Evolutionary conservation across 2,888 invertebrate genomes (phyloP), one percentile per base, ranked within the genome.

Genomic region (Calliphora vomitoria): DNA sequence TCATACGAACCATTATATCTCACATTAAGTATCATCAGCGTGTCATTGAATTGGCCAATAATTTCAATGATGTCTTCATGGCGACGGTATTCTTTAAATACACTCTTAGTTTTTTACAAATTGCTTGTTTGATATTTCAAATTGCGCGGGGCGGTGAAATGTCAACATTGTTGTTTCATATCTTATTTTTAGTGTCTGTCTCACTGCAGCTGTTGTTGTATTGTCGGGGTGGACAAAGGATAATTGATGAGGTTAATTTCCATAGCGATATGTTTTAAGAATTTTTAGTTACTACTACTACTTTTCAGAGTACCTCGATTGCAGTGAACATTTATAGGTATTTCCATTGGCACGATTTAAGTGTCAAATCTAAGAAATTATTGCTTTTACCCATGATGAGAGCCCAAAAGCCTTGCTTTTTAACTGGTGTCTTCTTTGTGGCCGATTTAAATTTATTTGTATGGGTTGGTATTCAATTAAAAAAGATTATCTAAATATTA

Each of bases 201-300:
- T 82, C 86, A 1, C 15, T 85, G 41, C 89, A 89, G 41, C 31
- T 88, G 68, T 79, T 89, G 75, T 75, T 89, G 20, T 89, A 89
- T 31, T 88, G 89, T 60, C 76, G 78, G 38, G 88, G 88, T 35
- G 89, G 88, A 8, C 89, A 89, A 47, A 74, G 55, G 31, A 86
- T 89, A 50, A 80, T 86, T 15, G 82, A 89, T 76, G 75, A 87
- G 86, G 89, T 89, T 8, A 41, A 47, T 68, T 8, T 35, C 11
- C 4, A 25, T 64, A 10, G 10, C 8, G 6, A 10, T 50, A 20
- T 76, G n/a, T 18, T 8, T 58, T 8, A 60, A 44, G 1, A 41
- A 68, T 6, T 35, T 41, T 13, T 13, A n/a, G 31, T 69, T 11
- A 11, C 8, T 41, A 15, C 8, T 41, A 15, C 8, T 55, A 25